These are phyloP conservation scores for Cyclura pinguis DNA, from an alignment of 2,797 vertebrate species.

Conservation along the genomic window DNA sequence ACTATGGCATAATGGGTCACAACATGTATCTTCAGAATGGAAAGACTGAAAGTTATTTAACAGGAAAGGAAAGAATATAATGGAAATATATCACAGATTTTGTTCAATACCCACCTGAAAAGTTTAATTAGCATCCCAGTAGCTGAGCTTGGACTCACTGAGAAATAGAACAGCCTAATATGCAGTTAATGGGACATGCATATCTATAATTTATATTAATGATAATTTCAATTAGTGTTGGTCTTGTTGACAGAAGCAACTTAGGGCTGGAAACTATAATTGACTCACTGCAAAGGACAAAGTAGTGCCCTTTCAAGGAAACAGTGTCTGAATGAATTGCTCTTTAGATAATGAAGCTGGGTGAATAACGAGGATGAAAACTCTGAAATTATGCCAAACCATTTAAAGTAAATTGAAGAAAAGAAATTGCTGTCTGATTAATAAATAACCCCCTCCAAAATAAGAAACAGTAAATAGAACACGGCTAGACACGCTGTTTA, in stretches of 20 bases:
- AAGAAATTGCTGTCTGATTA: constrained; percentile 1
- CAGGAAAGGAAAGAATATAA: not conserved
- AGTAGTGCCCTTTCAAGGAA: not conserved
- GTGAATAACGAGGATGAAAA: not conserved
- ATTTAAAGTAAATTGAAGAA: not conserved
- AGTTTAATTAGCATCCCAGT: not conserved
- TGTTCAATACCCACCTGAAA: not conserved
- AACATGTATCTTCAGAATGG: not conserved
- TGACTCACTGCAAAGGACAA: constrained; percentile 2
- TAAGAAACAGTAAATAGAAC: not conserved
- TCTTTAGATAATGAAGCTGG: constrained; percentile 9
- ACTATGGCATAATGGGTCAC: no score
- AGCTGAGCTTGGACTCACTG: not conserved
- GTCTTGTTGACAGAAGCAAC: not conserved
- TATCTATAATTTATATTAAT: not conserved
- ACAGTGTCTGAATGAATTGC: not conserved
- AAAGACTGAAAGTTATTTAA: not conserved
- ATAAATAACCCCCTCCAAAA: not conserved
- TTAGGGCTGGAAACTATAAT: not conserved
- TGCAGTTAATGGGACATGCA: not conserved
- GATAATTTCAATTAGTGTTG: not conserved
- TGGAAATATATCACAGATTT: not conserved
- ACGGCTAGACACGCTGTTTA: not conserved
- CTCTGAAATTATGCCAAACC: constrained; percentile 4
- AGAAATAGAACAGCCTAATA: not conserved